phyloP scores from a whole-genome alignment of 2,888 invertebrate genomes.

The Zootermopsis nevadensis region DNA sequence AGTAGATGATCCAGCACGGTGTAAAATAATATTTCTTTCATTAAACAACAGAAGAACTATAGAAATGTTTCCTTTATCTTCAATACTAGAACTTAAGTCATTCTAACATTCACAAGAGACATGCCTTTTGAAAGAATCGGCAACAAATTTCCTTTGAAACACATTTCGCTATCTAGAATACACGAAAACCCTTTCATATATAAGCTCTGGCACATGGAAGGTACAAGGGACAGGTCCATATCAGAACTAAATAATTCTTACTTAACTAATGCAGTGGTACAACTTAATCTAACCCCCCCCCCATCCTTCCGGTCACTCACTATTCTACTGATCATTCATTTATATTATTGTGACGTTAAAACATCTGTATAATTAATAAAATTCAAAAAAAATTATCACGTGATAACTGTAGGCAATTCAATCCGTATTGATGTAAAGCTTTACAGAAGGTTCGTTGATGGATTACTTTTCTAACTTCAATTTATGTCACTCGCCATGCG shows the following conservation, averaged over 20 bases:
- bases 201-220: background rate
- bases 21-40: background rate
- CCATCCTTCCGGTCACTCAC: no score
- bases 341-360: background rate
- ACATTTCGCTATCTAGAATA: background rate
- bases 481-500: background rate
- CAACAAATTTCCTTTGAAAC: background rate
- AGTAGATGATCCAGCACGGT: background rate
- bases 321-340: background rate
- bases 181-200: slow-evolving; percentile 12
- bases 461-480: background rate
- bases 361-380: background rate
- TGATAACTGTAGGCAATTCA: background rate
- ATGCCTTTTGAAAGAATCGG: background rate
- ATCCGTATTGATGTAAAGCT: background rate
- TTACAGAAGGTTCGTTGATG: background rate
- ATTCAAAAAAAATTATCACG: background rate
- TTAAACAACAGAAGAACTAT: background rate
- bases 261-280: background rate
- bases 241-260: background rate
- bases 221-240: background rate
- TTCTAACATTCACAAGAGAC: background rate
- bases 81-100: background rate
- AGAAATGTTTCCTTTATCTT: background rate
- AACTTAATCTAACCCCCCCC: background rate